Evolutionary conservation across 2,888 invertebrate genomes (phyloP).

Genomic region (Dicyrtomina minuta): DNA sequence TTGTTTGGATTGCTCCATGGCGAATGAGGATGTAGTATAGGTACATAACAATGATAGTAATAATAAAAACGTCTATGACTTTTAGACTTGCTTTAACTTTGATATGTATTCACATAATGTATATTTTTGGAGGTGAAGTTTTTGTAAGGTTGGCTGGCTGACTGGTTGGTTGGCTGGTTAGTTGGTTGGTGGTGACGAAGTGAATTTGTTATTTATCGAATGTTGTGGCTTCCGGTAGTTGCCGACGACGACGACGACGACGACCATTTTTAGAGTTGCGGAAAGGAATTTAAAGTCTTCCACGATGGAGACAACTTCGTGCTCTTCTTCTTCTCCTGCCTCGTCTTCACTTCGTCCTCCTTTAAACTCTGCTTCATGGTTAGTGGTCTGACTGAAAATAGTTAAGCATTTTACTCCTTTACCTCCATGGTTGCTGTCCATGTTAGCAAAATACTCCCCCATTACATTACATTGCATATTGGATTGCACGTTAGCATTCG

Average conservation of each 20-base stretch:
- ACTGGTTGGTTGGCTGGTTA: too few species aligned
- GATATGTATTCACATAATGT: too few species aligned
- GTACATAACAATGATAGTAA: too few species aligned
- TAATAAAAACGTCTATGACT: too few species aligned
- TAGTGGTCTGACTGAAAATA: conserved; percentile 35
- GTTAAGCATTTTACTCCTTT: conserved; percentile 34
- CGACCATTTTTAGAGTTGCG: conserved; percentile 18
- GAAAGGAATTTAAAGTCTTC: conserved; percentile 13
- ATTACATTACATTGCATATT: not conserved
- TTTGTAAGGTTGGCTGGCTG: too few species aligned
- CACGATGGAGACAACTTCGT: conserved; percentile 6
- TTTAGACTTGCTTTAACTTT: too few species aligned
- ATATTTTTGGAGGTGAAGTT: too few species aligned
- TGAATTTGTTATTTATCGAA: conserved; percentile 36
- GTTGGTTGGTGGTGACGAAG: conserved; percentile 3
- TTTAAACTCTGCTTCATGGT: conserved; percentile 37
- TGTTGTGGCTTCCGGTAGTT: conserved; percentile 37
- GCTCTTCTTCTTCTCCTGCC: not conserved
- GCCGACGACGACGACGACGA: too few species aligned
- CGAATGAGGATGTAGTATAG: too few species aligned
- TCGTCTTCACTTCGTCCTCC: too few species aligned
- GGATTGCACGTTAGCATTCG: not conserved
- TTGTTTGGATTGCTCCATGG: too few species aligned
- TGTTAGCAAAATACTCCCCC: not conserved
- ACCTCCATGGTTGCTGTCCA: conserved; percentile 1